phyloP scores from a whole-genome alignment of 1,140 invertebrate species.

The Brachionus rotundiformis region DNA sequence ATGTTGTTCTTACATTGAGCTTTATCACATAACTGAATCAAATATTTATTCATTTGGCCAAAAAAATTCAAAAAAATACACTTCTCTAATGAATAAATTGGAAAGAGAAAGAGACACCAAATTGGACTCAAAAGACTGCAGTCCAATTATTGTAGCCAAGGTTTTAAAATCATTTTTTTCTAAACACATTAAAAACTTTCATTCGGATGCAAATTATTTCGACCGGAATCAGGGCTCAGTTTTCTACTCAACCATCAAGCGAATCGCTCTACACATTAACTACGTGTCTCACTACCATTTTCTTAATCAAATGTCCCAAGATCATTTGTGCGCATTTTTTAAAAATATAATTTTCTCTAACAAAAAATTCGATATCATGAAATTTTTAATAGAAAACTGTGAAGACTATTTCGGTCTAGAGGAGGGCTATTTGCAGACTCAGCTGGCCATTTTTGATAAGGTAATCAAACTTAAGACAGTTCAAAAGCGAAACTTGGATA shows the following conservation, averaged over 20 bases:
- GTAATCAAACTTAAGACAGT: slow-evolving; percentile 9
- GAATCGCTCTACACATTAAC: not conserved
- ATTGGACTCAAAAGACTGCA: not conserved
- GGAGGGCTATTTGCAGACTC: slow-evolving; percentile 18
- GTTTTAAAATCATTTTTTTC: slow-evolving; percentile 30
- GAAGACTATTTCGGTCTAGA: not conserved
- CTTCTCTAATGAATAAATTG: not conserved
- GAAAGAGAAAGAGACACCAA: not conserved
- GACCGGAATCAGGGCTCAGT: not conserved
- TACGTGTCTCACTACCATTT: not conserved
- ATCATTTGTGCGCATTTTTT: slow-evolving; percentile 9
- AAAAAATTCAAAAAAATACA: slow-evolving; percentile 38
- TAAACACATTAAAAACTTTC: not conserved
- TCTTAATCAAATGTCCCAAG: slow-evolving; percentile 23
- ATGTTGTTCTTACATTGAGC: slow-evolving; percentile 5
- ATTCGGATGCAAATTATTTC: not conserved
- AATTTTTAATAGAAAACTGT: slow-evolving; percentile 26
- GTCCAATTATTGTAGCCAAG: not conserved
- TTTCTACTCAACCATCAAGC: slow-evolving; percentile 17
- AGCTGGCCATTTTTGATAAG: slow-evolving; percentile 22
- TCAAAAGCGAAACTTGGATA: not conserved
- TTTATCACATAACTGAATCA: not conserved
- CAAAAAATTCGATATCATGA: not conserved
- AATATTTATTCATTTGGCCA: not conserved
- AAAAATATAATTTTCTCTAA: not conserved